phyloP scores from a whole-genome alignment of 2,113 vertebrate species.

The Parus major region DNA sequence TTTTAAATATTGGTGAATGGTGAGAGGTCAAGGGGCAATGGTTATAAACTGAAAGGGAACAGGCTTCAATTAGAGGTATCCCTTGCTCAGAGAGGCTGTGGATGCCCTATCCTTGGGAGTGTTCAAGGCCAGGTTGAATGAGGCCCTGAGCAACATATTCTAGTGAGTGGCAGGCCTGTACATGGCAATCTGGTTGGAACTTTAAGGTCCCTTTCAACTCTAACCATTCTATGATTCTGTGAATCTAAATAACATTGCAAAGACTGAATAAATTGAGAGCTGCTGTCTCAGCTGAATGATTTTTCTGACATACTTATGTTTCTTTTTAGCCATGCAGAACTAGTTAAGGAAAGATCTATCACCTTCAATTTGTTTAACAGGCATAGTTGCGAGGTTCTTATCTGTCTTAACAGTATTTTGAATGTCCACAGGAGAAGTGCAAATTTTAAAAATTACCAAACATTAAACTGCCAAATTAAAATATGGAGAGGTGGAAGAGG shows the following conservation, averaged over 20 bases:
- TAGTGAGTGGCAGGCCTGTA: neutral
- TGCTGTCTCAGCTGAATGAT: neutral
- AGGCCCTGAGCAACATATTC: neutral
- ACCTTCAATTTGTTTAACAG: neutral
- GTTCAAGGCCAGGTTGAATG: neutral
- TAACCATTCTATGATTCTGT: neutral
- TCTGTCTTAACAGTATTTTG: neutral
- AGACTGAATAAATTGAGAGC: neutral
- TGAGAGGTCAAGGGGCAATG: neutral
- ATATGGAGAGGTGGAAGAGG: neutral
- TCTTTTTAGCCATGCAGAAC: neutral
- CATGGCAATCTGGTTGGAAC: neutral
- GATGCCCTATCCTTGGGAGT: neutral
- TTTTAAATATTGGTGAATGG: neutral
- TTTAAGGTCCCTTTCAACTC: neutral
- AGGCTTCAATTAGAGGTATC: neutral
- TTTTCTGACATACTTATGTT: neutral
- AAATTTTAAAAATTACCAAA: neutral
- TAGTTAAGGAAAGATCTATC: neutral
- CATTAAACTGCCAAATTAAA: neutral
- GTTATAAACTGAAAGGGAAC: neutral
- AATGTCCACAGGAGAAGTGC: neutral
- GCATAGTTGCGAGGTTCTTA: accelerated
- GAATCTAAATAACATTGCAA: neutral
- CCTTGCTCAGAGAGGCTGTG: neutral